Base-by-base conservation (phyloP, 2,888 invertebrate genomes). In the Andrena minutula region DNA sequence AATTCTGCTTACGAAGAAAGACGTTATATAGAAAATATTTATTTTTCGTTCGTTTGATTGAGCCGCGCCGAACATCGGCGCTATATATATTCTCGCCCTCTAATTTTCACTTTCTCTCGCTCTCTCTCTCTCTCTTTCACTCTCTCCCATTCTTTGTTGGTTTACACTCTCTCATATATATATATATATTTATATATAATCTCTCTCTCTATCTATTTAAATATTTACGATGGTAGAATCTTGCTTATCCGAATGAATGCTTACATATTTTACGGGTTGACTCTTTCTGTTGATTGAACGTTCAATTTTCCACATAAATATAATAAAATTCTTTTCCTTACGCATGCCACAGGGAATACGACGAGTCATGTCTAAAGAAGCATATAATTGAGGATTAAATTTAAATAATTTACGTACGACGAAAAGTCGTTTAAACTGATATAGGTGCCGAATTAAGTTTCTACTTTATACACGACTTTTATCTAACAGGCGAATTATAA, bases 11-110 rank as follows among this genome's bases (percentile, higher is more conserved):
- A 86, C 89, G 88, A 90, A 91, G 87, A 90, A 91, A 91, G 90
- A 91, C 88, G 88, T 89, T 90, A 88, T 90, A 89, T 91, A 92
- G 88, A 93, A 93, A 93, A 93, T 92, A 92, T 92, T 92, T 93
- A 92, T 93, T 93, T 84, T 81, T 86, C 81, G 78, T 88, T 88
- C 84, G 87, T 89, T 89, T 88, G 88, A 90, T 91, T 92, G 91
- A 92, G 91, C 90, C 89, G 85, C 90, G 84, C 80, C 88, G 87
- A 88, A 83, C 83, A 83, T 89, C 83, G 91, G 92, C 91, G 92
- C 91, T 92, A 91, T 89, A 89, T 88, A 90, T 86, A 77, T 77
- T 72, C 20, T 73, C 78, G 69, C 60, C 65, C 41, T 69, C 53
- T 70, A 53, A 56, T 56, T 56, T 64, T 77, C 63, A 61, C 61